A percentile compares a stretch with the other conserved stretches of the same genome.
Conservation (phyloP, 2,888 invertebrate genomes). For the Orthosia cruda region DNA sequence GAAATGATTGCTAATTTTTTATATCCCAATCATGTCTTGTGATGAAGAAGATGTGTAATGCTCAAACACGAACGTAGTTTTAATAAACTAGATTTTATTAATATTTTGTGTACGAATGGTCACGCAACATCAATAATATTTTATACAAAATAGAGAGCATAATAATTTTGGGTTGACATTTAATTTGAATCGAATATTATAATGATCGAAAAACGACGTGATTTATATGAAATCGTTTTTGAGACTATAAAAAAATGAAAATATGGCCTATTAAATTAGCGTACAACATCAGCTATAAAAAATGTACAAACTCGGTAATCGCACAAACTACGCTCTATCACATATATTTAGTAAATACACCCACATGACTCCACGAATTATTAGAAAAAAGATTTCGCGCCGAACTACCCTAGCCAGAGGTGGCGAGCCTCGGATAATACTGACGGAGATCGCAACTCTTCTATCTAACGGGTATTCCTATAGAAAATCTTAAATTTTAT, state of each 20-base stretch:
- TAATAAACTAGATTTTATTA: conserved; percentile 21
- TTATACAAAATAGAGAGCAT: conserved; percentile 61
- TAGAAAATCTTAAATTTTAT: conserved; percentile 21
- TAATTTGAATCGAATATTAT: conserved; percentile 51
- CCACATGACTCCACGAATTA: conserved; percentile 58
- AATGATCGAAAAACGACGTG: conserved; percentile 31
- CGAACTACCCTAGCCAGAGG: conserved; percentile 56
- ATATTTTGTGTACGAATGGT: conserved; percentile 21
- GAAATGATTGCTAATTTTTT: conserved; percentile 46
- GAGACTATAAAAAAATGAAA: conserved; percentile 44
- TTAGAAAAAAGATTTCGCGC: conserved; percentile 42
- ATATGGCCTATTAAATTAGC: conserved; percentile 42
- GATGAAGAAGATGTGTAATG: conserved; percentile 26
- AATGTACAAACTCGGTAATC: conserved; percentile 54
- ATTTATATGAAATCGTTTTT: conserved; percentile 24
- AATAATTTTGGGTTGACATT: conserved; percentile 56
- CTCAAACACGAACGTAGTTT: conserved; percentile 17
- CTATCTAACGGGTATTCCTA: conserved; percentile 38
- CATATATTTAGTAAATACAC: conserved; percentile 63
- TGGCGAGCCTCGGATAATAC: conserved; percentile 63
- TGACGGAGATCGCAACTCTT: conserved; percentile 47
- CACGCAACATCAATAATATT: conserved; percentile 30
- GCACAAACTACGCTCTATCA: conserved; percentile 62
- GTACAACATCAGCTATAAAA: conserved; percentile 63
- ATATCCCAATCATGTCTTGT: conserved; percentile 26